Evolutionary conservation across 2,888 invertebrate genomes (phyloP).

Genomic region (Ormyrus pomaceus): DNA sequence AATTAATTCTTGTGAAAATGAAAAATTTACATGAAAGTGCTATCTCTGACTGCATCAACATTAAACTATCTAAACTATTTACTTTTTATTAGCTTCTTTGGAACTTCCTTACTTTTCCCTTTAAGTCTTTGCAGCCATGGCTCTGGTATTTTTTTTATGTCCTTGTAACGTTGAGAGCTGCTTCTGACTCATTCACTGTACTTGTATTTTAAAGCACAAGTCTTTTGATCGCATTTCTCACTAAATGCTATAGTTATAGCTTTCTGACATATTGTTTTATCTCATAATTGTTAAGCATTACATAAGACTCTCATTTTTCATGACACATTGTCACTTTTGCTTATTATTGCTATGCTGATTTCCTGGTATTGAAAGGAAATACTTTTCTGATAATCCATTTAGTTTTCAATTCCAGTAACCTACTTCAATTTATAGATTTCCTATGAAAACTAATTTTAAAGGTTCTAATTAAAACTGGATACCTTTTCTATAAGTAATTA

Average conservation of each 20-base stretch:
- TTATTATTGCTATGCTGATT: slow-evolving; percentile 37
- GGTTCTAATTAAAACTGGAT: too few relatives aligned
- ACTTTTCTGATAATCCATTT: slow-evolving; percentile 22
- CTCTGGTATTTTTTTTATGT: slow-evolving; percentile 17
- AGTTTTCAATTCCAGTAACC: slow-evolving; percentile 14
- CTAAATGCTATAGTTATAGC: slow-evolving; percentile 41
- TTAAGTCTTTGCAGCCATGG: neutral
- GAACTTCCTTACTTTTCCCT: neutral
- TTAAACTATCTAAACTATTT: neutral
- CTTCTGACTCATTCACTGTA: slow-evolving; percentile 34
- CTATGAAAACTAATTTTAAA: too few relatives aligned
- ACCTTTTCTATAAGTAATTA: too few relatives aligned
- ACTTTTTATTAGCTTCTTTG: neutral
- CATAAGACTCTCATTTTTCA: slow-evolving; percentile 47
- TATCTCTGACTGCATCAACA: neutral
- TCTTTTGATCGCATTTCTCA: slow-evolving; percentile 34
- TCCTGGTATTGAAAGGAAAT: slow-evolving; percentile 39
- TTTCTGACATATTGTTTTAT: slow-evolving; percentile 42
- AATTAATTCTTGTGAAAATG: neutral
- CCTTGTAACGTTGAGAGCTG: slow-evolving; percentile 28
- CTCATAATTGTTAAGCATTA: slow-evolving; percentile 34
- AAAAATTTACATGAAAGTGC: neutral
- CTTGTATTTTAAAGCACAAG: slow-evolving; percentile 22
- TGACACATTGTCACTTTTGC: slow-evolving; percentile 40
- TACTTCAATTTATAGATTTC: neutral